Evolutionary conservation across 2,888 invertebrate genomes (phyloP), one percentile per base, ranked within the genome.

Genomic region (Mylabris sibirica): DNA sequence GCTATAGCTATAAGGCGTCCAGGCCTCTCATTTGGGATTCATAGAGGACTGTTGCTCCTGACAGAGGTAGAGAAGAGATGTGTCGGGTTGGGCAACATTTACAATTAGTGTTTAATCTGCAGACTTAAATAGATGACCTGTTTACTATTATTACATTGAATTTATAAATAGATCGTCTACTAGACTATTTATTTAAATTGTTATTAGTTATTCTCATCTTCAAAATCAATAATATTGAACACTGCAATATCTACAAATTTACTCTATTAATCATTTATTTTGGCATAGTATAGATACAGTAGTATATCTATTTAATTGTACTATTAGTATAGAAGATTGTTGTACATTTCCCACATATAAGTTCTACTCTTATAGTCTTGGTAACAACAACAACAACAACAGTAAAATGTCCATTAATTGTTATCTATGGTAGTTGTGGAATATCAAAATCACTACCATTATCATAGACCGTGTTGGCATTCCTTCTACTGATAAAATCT

Each of bases 1-100:
- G 69, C 75, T n/a, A n/a, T n/a, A 73, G 76, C 76, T 76, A 76
- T 73, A 76, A 78, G 78, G 76, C 77, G 77, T 77, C 72, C 61
- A 66, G 68, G 76, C 77, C 78, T 79, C 76, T 79, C 76, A 78
- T 79, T 79, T 77, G 72, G 74, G 74, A 79, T 79, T 78, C 78
- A 78, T 77, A 74, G 74, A 74, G 77, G 63, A 66, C 66, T 60
- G 72, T 71, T 71, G 74, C 72, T 72, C 68, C 72, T 70, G 72
- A 73, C 73, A 73, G 70, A 70, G 72, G 71, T 70, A 71, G 12
- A 12, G 30, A 30, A 30, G 30, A 30, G 38, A 72, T 68, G 69
- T 70, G 68, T 70, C 63, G 72, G 72, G 71, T 68, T 63, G 63
- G 49, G 24, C 57, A 66, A 59, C 75, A 73, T 75, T 74, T 68